A percentile compares a stretch with the other conserved stretches of the same genome.
phyloP scores from a whole-genome alignment of 1,140 invertebrate species.

The Apis mellifera region Amel_HAv3.1 CM009939.2:5442001-5442500 shows the following conservation, averaged over 20 bases:
- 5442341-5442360: neutral
- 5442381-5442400: neutral
- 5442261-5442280: neutral
- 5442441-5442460: neutral
- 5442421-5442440: constrained; percentile 19
- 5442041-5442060: constrained; percentile 44
- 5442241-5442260: too few species aligned
- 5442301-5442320: neutral
- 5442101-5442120: constrained; percentile 50
- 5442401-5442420: neutral
- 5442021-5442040: neutral
- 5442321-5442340: constrained; percentile 11
- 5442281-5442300: neutral
- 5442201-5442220: too few species aligned
- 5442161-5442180: too few species aligned
- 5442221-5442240: too few species aligned
- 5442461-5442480: neutral
- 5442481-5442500: neutral
- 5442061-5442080: constrained; percentile 53
- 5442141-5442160: too few species aligned
- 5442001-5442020: neutral
- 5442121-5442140: too few species aligned
- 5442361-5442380: neutral
- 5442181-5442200: too few species aligned
- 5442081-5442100: constrained; percentile 8